Conservation (phyloP, 2,113 vertebrate species). For the Chloropsis cyanopogon region DNA sequence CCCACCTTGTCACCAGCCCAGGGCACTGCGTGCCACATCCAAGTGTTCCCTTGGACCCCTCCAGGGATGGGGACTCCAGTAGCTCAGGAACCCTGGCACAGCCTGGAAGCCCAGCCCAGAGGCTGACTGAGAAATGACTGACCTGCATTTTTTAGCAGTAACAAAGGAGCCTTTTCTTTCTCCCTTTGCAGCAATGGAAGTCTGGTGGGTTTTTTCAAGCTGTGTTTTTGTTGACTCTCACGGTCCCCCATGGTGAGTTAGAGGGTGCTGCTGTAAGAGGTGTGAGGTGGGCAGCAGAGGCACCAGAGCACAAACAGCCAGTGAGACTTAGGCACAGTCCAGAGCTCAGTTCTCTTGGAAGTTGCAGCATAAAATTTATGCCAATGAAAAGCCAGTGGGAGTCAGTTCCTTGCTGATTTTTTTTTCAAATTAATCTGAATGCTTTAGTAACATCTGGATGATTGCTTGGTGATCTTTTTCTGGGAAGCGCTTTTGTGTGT, state of each 20-base stretch:
- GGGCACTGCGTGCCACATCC: accelerated
- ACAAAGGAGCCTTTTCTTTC: neutral
- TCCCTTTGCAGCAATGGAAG: neutral
- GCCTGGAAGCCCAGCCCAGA: neutral
- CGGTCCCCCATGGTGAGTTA: neutral
- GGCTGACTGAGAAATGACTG: neutral
- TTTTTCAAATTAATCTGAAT: neutral
- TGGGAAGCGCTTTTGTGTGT: neutral
- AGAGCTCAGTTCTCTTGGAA: neutral
- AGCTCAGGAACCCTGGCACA: accelerated
- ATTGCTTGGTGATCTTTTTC: constrained; percentile 25
- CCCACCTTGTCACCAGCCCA: no score
- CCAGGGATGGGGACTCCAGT: neutral
- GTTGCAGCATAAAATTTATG: neutral
- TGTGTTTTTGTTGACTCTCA: neutral
- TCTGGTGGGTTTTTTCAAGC: neutral
- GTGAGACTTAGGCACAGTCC: neutral
- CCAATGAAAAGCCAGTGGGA: neutral
- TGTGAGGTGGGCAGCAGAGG: neutral
- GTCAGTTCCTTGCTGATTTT: neutral
- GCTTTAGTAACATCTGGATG: constrained; percentile 29
- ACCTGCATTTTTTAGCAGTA: neutral
- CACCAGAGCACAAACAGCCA: neutral
- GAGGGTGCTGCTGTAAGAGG: neutral
- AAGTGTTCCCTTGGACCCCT: neutral